Percentiles rank a stretch among this genome's conserved stretches.
Conservation (phyloP, 2,113 vertebrate genomes). For the Tretioscincus oriximinensis region DNA sequence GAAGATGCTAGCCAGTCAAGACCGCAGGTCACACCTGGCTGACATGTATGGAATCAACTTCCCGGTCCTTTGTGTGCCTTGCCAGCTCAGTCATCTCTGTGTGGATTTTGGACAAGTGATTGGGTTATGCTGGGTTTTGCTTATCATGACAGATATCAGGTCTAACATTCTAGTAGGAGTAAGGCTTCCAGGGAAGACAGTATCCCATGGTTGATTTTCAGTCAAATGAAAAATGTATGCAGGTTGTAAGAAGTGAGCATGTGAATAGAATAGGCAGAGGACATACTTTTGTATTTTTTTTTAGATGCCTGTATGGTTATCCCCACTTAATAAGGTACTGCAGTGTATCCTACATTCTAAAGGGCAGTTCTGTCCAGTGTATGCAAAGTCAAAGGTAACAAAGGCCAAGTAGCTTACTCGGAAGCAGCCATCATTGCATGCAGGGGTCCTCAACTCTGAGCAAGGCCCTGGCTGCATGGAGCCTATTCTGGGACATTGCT, state of each 20-base stretch:
- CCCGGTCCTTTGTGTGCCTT: too few species aligned
- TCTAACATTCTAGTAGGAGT: neutral
- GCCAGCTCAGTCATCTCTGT: too few species aligned
- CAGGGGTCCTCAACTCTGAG: neutral
- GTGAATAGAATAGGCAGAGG: neutral
- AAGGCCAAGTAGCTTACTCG: neutral
- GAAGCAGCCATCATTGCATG: neutral
- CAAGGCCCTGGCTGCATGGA: neutral
- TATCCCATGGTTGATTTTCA: neutral
- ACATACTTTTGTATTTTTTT: too few species aligned
- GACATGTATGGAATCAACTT: too few species aligned
- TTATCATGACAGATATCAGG: too few species aligned
- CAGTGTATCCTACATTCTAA: neutral
- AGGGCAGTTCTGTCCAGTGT: too few species aligned
- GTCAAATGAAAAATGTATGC: neutral
- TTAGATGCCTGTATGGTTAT: neutral
- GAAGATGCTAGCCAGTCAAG: too few species aligned
- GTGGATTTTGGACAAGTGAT: too few species aligned
- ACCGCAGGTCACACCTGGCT: too few species aligned
- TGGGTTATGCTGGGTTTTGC: too few species aligned
- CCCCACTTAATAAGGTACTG: neutral
- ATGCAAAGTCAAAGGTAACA: neutral
- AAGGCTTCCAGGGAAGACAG: neutral
- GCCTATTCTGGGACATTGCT: too few species aligned
- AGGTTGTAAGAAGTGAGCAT: neutral